Base-by-base conservation (phyloP, 2,888 invertebrate genomes). In the Ophion ellenae region DNA sequence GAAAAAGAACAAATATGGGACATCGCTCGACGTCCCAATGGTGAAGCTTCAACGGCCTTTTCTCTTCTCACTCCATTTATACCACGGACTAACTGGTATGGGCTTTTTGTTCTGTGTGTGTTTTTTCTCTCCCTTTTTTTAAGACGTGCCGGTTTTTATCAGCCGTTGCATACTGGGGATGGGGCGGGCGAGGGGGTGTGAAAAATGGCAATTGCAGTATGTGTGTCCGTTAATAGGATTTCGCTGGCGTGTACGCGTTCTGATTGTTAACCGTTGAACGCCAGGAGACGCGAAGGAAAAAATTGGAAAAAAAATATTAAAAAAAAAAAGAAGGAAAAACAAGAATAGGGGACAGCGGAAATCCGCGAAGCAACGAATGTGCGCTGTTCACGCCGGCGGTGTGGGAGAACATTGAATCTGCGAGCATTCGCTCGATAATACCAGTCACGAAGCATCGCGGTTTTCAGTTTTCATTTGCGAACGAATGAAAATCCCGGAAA, bases 251-350 rank as follows among this genome's bases (percentile, higher is more conserved):
- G 70, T 79, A 79, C 78, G 78, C 70, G 70, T 79, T 40, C 61
- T 70, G 78, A 45, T 70, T 79, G 69, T 79, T 79, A 79, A 79
- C 70, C 40, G 70, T 79, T 70, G 70, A 70, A 70, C 78, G 78
- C 28, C 14, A 53, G 28, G 45, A 63, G 20, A 36, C 14, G 57
- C 28, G 57, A 40, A 77, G 24, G 7, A 61, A 69, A 78, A 69
- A 69, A 47, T 28, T 20, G 17, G 17, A 70, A 28, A 70, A 70
- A 70, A 70, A 61, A 63, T 61, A 47, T 11, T 32, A 1, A 32
- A 32, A 32, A 32, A 32, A 32, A 32, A 32, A 32, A 32, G 2
- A 2, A 4, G 1, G 14, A 36, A 77, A 64, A 69, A 20, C 10
- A 47, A 78, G 47, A 45, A 63, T 32, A 79, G n/a, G 45, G 45